These are phyloP conservation scores for Trichonephila inaurata DNA, from an alignment of 1,140 invertebrate species.

Conservation along the genomic window DNA sequence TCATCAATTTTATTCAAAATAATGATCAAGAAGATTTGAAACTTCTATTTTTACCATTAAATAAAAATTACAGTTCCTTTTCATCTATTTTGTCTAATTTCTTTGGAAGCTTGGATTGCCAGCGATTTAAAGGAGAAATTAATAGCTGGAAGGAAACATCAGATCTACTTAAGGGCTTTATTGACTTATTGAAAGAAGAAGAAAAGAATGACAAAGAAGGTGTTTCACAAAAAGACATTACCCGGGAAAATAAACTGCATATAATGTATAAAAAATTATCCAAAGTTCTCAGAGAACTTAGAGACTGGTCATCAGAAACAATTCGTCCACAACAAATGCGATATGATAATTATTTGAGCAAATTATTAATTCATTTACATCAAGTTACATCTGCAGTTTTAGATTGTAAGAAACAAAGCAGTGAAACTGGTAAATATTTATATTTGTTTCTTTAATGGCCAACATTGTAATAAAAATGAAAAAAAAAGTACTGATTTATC, in stretches of 20 bases:
- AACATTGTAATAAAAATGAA: too few relatives aligned
- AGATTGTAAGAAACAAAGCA: slow-evolving; percentile 65
- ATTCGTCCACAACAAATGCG: slow-evolving; percentile 35
- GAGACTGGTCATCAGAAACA: slow-evolving; percentile 66
- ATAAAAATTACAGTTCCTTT: neutral
- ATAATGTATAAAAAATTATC: slow-evolving; percentile 65
- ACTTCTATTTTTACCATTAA: slow-evolving; percentile 53
- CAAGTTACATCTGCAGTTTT: slow-evolving; percentile 68
- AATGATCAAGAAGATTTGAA: slow-evolving; percentile 10
- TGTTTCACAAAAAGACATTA: slow-evolving; percentile 33
- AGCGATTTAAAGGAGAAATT: slow-evolving; percentile 48
- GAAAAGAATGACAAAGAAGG: slow-evolving; percentile 36
- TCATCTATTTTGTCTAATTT: slow-evolving; percentile 9
- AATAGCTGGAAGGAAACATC: slow-evolving; percentile 46
- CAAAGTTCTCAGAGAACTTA: slow-evolving; percentile 48
- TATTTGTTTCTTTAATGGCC: neutral
- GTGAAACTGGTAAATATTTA: slow-evolving; percentile 34
- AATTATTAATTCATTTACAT: slow-evolving; percentile 58
- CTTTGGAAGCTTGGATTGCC: slow-evolving; percentile 46
- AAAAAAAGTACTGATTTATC: too few relatives aligned
- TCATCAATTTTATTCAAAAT: slow-evolving; percentile 18
- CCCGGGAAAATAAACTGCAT: slow-evolving; percentile 55
- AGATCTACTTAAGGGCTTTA: slow-evolving; percentile 40
- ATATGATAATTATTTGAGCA: slow-evolving; percentile 68
- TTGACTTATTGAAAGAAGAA: slow-evolving; percentile 37